Evolutionary conservation across 2,113 vertebrate species (phyloP).

Genomic region (Zosterops hypoxanthus): DNA sequence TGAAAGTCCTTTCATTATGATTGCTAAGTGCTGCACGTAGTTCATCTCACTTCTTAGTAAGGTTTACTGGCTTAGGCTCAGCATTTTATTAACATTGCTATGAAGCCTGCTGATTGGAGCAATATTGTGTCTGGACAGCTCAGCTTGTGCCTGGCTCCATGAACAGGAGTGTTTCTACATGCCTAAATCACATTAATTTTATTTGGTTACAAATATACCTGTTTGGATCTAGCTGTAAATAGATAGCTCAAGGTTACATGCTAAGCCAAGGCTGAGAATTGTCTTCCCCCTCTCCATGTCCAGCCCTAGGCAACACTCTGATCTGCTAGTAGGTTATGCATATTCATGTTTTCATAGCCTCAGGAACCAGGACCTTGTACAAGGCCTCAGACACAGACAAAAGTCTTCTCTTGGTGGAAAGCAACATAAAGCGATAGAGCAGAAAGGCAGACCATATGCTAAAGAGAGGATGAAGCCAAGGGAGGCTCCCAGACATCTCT

Average conservation of each 20-base stretch:
- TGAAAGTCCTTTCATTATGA: neutral
- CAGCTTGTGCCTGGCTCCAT: neutral
- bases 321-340: slow-evolving; percentile 3
- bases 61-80: neutral
- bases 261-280: neutral
- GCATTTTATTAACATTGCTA: neutral
- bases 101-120: neutral
- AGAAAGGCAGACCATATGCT: neutral
- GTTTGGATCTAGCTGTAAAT: neutral
- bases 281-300: neutral
- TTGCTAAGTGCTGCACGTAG: neutral
- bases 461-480: neutral
- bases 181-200: neutral
- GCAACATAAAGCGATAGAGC: neutral
- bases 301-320: slow-evolving; percentile 25
- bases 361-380: neutral
- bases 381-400: neutral
- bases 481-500: neutral
- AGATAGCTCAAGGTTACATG: neutral
- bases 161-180: neutral
- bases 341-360: slow-evolving; percentile 47
- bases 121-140: neutral
- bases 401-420: slow-evolving; percentile 12
- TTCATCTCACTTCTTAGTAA: neutral
- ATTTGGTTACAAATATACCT: neutral